Conservation (phyloP, 2,113 vertebrate genomes). For the Myiopsitta monachus region DNA sequence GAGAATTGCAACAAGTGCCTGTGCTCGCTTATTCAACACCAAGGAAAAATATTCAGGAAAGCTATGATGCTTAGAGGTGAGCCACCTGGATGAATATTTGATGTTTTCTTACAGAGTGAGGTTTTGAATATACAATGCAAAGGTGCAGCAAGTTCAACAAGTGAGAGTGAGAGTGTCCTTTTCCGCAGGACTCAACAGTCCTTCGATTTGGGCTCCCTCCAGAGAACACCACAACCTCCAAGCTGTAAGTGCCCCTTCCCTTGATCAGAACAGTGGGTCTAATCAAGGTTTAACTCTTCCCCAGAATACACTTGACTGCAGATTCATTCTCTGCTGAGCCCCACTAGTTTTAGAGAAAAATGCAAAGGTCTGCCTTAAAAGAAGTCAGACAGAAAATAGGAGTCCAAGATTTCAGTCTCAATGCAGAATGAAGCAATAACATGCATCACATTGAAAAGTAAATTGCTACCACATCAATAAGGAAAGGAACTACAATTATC, state of each 20-base stretch:
- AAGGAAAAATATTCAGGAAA: background rate
- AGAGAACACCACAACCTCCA: background rate
- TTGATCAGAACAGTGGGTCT: background rate
- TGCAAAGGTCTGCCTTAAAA: background rate
- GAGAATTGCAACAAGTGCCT: background rate
- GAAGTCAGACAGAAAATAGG: background rate
- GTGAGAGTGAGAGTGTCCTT: background rate
- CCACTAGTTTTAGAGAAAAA: background rate
- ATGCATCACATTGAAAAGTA: background rate
- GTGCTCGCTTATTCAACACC: background rate
- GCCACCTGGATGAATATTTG: background rate
- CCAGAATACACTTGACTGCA: background rate
- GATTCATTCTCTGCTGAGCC: background rate
- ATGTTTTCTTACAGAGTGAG: rapidly evolving
- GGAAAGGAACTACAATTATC: background rate
- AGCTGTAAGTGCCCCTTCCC: background rate
- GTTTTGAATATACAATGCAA: background rate
- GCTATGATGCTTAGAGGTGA: background rate
- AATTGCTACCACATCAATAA: background rate
- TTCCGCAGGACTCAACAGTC: background rate
- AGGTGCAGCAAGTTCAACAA: background rate
- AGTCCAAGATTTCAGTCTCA: background rate
- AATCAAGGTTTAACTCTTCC: background rate
- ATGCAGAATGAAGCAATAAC: background rate
- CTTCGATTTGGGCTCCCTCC: rapidly evolving